Conservation (phyloP, 2,797 vertebrate species). For the Capromys pilorides region DNA sequence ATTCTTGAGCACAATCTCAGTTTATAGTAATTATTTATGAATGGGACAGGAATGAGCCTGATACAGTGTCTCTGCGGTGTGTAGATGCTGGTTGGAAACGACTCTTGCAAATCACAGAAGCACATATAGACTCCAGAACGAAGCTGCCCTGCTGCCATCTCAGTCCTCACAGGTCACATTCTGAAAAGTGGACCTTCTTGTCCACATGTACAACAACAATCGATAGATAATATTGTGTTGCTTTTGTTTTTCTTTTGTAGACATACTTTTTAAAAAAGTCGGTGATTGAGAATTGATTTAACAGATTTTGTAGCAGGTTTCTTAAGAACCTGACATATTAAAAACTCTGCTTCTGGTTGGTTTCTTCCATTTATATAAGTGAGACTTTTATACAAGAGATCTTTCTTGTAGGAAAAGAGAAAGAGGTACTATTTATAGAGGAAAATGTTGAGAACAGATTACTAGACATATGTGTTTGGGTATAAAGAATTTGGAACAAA, state of each 20-base stretch:
- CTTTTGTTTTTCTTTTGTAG: background rate
- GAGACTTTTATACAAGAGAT: background rate
- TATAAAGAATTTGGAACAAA: background rate
- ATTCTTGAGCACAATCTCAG: background rate
- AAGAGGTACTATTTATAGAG: background rate
- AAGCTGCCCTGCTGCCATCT: background rate
- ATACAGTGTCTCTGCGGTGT: background rate
- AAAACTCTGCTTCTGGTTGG: background rate
- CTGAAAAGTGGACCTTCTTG: background rate
- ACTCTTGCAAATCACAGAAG: background rate
- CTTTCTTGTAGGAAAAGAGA: background rate
- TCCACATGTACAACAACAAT: background rate
- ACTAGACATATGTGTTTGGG: background rate
- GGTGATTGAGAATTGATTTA: background rate
- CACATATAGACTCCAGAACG: background rate
- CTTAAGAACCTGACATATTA: background rate
- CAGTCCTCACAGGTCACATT: background rate
- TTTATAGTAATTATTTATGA: background rate
- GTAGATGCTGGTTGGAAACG: background rate
- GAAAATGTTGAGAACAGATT: background rate
- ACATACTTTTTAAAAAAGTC: background rate
- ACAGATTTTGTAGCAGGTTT: background rate
- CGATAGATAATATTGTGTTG: no score
- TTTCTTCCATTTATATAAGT: background rate
- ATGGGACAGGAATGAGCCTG: background rate